Conservation (phyloP, 2,113 vertebrate species). For the Thamnaconus septentrionalis region DNA sequence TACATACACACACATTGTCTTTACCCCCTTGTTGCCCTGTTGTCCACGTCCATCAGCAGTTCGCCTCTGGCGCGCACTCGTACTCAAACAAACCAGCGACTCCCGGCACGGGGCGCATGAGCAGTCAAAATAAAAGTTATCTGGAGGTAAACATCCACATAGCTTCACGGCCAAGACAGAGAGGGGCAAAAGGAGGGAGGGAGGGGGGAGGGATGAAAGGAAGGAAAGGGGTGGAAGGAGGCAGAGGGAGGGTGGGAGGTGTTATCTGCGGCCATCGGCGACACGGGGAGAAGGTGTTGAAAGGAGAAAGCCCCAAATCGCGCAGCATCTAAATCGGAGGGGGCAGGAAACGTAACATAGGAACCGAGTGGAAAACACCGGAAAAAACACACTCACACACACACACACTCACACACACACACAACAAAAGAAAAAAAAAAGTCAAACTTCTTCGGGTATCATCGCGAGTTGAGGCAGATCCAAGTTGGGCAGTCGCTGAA, state of each 20-base stretch:
- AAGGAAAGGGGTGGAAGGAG: constrained; percentile 4
- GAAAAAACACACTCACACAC: constrained; percentile 10
- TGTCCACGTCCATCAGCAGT: constrained; percentile 54
- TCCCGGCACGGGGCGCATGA: constrained; percentile 20
- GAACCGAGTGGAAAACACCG: constrained; percentile 45
- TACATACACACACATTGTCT: constrained; percentile 20
- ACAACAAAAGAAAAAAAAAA: neutral
- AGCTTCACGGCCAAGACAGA: constrained; percentile 22
- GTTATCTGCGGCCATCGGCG: constrained; percentile 51
- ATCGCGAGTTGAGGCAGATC: constrained; percentile 25
- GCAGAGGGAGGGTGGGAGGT: constrained; percentile 1
- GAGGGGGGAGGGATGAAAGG: constrained; percentile 12
- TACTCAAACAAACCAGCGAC: constrained; percentile 16
- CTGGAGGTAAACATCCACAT: constrained; percentile 50
- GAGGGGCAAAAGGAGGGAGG: neutral
- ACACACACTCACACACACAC: constrained; percentile 7
- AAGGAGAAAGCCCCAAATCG: constrained; percentile 55
- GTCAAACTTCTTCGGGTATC: neutral
- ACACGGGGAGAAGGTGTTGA: constrained; percentile 59
- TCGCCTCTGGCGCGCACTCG: constrained; percentile 22
- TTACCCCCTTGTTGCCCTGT: constrained; percentile 37
- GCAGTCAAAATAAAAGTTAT: constrained; percentile 67
- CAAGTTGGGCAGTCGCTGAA: constrained; percentile 13
- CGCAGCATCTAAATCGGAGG: constrained; percentile 46
- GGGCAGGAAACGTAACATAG: constrained; percentile 44